Conservation (phyloP, 2,888 invertebrate species). For the Lasioglossum morio region DNA sequence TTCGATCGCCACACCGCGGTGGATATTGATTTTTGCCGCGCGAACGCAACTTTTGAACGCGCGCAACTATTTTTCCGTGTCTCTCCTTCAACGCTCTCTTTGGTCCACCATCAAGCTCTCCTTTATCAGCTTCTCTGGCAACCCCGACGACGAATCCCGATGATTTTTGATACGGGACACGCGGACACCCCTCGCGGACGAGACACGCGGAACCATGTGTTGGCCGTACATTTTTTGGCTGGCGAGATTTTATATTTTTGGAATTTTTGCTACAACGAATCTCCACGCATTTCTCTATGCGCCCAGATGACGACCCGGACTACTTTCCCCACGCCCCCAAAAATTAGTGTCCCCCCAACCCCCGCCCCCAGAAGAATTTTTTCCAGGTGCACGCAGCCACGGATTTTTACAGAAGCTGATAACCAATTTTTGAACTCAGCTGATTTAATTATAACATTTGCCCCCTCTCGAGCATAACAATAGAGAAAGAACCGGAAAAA, state of each 20-base stretch:
- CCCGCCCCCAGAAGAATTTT: constrained; percentile 71
- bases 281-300: constrained; percentile 54
- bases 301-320: constrained; percentile 28
- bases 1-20: constrained; percentile 25
- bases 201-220: constrained; percentile 65
- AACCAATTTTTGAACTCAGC: constrained; percentile 83
- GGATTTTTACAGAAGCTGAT: constrained; percentile 84
- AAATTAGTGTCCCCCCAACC: constrained; percentile 63
- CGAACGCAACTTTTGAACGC: constrained; percentile 78
- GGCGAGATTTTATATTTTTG: constrained; percentile 85
- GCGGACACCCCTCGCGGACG: constrained; percentile 47
- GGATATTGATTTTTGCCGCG: constrained; percentile 65
- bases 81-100: constrained; percentile 49
- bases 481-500: constrained; percentile 26
- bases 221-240: constrained; percentile 81
- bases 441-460: constrained; percentile 43
- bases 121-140: constrained; percentile 56
- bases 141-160: constrained; percentile 45
- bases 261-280: constrained; percentile 80
- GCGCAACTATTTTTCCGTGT: constrained; percentile 65
- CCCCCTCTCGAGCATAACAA: neutral
- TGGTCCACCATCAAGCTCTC: constrained; percentile 56
- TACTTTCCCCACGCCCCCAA: constrained; percentile 23
- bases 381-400: constrained; percentile 83
- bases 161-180: constrained; percentile 58